Base-by-base conservation (phyloP, 2,797 vertebrate species). In the Sebastes umbrosus region DNA sequence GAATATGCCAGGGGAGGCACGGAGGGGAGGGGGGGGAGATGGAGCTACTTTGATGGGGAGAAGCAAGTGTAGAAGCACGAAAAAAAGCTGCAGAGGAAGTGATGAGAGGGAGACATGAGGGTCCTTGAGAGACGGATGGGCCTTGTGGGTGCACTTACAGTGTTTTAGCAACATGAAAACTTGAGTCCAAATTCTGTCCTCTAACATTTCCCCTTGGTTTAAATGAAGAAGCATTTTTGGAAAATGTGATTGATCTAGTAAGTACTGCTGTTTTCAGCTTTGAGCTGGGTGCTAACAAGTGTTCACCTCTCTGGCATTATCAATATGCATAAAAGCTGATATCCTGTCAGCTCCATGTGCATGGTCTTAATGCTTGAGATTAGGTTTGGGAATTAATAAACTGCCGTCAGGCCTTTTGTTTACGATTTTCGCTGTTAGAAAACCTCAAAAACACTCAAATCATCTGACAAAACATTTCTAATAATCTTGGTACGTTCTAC, bases 1-100 rank as follows among this genome's bases (percentile, higher is more conserved):
- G 86, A 82, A 85, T 84, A 76, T 89, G 77, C 69, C 69, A 32
- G 81, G 76, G 74, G 81, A 87, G 70, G 74, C 18, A 58, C 8
- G 11, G 71, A 58, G 64, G 77, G 76, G 66, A 72, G 75, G 76
- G 58, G 12, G 4, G 36, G 73, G 70, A 83, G 31, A 0, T 72
- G 73, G 67, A 78, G 85, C 20, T 57, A 24, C 58, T 90, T 84
- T 89, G 82, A 87, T 70, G 68, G 60, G 31, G 22, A 75, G 67
- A 62, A 69, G 68, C 43, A 75, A 67, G 74, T 70, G 69, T 58
- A 46, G 72, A 64, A 75, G 52, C 16, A 59, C 25, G 58, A 16
- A 60, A 71, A 60, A 71, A 68, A 75, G 29, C 57, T 82, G 69
- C 69, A 54, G 75, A 67, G 72, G 68, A 73, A 73, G 79, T 60